Percentiles rank a stretch among this genome's conserved stretches.
Evolutionary conservation across 2,113 vertebrate species (phyloP).

Genomic region (Fukomys damarensis): DNA sequence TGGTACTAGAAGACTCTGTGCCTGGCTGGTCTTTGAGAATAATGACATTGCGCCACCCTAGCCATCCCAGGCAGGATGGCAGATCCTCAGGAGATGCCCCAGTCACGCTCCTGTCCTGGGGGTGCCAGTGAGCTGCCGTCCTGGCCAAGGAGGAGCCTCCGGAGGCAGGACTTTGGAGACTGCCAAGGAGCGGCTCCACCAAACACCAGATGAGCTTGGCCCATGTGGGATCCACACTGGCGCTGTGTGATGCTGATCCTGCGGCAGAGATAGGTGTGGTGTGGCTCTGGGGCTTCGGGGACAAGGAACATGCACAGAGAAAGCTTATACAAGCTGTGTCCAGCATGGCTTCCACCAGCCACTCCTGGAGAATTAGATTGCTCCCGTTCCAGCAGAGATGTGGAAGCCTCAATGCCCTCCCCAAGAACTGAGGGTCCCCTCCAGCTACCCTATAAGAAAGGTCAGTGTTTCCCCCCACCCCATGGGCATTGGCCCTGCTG

Average conservation of each 20-base stretch:
- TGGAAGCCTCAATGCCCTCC: background rate
- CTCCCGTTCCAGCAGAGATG: background rate
- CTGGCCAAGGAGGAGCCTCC: background rate
- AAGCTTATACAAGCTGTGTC: background rate
- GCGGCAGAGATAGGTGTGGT: no score
- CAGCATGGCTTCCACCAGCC: background rate
- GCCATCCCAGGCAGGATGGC: accelerated
- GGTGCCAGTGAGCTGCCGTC: background rate
- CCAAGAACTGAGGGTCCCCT: background rate
- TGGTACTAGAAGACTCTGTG: background rate
- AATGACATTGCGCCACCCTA: accelerated
- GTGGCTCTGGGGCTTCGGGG: background rate
- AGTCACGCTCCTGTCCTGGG: background rate
- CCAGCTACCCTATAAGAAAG: background rate
- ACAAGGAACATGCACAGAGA: accelerated
- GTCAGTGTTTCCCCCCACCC: accelerated
- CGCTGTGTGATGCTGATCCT: background rate
- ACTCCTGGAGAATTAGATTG: accelerated
- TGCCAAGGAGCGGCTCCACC: background rate
- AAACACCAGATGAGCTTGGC: accelerated
- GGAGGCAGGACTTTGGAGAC: background rate
- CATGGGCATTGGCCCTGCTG: accelerated
- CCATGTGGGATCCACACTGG: accelerated
- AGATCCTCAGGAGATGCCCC: background rate
- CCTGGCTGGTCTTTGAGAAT: background rate